A percentile compares a stretch with the other conserved stretches of the same genome.
phyloP scores from a whole-genome alignment of 53 echinoderm and acorn worm genomes.

The Holothuria leucospilota region DNA sequence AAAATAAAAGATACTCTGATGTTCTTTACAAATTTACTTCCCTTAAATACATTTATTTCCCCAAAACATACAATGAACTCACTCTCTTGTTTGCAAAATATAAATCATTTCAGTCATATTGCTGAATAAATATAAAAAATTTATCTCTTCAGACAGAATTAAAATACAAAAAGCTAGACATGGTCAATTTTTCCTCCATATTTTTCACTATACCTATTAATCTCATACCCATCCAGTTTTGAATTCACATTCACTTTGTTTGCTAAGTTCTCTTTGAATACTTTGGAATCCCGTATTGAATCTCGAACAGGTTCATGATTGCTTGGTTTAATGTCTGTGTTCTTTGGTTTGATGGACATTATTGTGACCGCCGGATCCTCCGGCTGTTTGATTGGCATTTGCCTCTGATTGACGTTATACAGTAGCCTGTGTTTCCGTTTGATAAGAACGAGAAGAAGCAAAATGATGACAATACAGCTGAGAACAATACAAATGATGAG shows the following conservation, averaged over 20 bases:
- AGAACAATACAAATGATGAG: slow-evolving; percentile 81
- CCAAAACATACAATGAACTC: too few relatives aligned
- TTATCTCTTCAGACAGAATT: slow-evolving; percentile 20
- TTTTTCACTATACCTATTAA: slow-evolving; percentile 78
- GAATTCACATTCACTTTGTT: slow-evolving; percentile 64
- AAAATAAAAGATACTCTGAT: too few relatives aligned
- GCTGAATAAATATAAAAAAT: slow-evolving; percentile 31
- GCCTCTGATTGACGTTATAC: slow-evolving; percentile 87
- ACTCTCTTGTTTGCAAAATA: slow-evolving; percentile 35
- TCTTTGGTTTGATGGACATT: slow-evolving; percentile 78
- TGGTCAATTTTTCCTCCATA: slow-evolving; percentile 76
- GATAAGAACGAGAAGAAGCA: slow-evolving; percentile 86
- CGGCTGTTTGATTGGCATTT: slow-evolving; percentile 62
- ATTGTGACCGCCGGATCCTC: slow-evolving; percentile 57
- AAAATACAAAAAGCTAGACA: slow-evolving; percentile 51
- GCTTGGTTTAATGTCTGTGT: slow-evolving; percentile 78
- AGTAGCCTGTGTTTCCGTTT: slow-evolving; percentile 87
- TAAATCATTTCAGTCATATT: slow-evolving; percentile 51
- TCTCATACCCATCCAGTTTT: slow-evolving; percentile 78
- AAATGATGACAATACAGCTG: slow-evolving; percentile 81
- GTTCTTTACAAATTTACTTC: too few relatives aligned
- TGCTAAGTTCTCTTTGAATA: slow-evolving; percentile 90
- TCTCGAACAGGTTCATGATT: slow-evolving; percentile 74
- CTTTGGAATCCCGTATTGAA: slow-evolving; percentile 85
- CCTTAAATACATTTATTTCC: too few relatives aligned